Evolutionary conservation across 2,797 vertebrate species (phyloP).

Genomic region (Enteromius mattozi): DNA sequence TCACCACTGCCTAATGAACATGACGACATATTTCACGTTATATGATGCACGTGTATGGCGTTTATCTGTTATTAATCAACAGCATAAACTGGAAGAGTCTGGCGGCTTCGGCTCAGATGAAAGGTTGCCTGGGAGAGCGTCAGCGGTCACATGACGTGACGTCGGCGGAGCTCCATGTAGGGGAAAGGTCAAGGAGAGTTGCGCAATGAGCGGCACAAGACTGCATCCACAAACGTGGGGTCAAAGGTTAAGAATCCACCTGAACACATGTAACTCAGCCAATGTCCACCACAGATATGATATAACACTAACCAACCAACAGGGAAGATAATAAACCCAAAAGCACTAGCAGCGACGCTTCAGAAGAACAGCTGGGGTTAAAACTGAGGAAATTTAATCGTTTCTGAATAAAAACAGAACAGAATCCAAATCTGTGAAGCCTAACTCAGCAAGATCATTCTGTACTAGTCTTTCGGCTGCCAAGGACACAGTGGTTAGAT

Average conservation of each 20-base stretch:
- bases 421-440: not conserved
- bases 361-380: not conserved
- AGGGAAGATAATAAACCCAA: not conserved
- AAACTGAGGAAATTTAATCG: not conserved
- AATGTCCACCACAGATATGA: not conserved
- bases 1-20: no score
- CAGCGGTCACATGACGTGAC: constrained; percentile 32
- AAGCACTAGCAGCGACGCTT: not conserved
- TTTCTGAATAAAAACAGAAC: not conserved
- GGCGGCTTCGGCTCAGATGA: not conserved
- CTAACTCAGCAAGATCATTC: no score
- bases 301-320: not conserved
- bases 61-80: not conserved
- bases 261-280: not conserved
- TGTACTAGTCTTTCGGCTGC: not conserved
- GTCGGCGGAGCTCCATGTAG: not conserved
- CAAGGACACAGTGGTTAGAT: constrained; percentile 1
- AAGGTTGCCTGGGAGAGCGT: not conserved
- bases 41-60: not conserved
- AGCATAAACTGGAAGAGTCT: not conserved
- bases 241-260: not conserved
- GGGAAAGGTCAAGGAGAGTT: constrained; percentile 54
- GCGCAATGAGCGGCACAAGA: constrained; percentile 25
- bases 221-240: not conserved
- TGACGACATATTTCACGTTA: not conserved